These are phyloP conservation scores for Anseranas semipalmata DNA, from an alignment of 2,113 vertebrate genomes.

Conservation along the genomic window DNA sequence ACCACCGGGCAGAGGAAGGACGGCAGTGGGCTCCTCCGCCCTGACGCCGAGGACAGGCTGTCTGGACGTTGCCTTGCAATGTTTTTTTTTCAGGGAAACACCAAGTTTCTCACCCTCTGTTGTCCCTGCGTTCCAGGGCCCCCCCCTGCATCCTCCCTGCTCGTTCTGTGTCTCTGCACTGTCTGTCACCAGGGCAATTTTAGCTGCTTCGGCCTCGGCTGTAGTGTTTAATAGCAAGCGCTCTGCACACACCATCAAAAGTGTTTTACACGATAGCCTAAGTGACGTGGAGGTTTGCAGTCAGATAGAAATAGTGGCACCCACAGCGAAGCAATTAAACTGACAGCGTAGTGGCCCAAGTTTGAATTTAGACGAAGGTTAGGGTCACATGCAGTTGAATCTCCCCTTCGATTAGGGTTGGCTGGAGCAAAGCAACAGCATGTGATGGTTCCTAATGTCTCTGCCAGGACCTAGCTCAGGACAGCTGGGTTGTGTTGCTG, in stretches of 20 bases:
- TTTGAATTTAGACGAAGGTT: background rate
- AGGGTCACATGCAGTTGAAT: background rate
- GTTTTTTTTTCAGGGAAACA: background rate
- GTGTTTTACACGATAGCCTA: background rate
- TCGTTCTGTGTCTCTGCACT: background rate
- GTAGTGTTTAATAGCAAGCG: background rate
- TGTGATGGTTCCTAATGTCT: background rate
- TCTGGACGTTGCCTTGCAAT: background rate
- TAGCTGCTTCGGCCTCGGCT: background rate
- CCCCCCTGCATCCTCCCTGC: background rate
- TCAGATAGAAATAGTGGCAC: background rate
- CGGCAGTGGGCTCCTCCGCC: background rate
- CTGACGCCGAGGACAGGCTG: background rate
- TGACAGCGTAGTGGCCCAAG: background rate
- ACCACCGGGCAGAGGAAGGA: background rate
- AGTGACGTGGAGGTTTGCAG: background rate
- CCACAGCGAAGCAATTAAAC: background rate
- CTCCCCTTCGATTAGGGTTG: background rate
- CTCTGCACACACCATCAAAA: background rate
- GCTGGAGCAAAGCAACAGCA: background rate
- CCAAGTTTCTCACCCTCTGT: background rate
- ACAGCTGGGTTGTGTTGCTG: background rate
- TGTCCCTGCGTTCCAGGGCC: background rate
- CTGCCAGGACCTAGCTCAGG: background rate
- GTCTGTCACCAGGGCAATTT: background rate